Base-by-base conservation (phyloP, 2,888 invertebrate species). In the Uloborus plumipes region DNA sequence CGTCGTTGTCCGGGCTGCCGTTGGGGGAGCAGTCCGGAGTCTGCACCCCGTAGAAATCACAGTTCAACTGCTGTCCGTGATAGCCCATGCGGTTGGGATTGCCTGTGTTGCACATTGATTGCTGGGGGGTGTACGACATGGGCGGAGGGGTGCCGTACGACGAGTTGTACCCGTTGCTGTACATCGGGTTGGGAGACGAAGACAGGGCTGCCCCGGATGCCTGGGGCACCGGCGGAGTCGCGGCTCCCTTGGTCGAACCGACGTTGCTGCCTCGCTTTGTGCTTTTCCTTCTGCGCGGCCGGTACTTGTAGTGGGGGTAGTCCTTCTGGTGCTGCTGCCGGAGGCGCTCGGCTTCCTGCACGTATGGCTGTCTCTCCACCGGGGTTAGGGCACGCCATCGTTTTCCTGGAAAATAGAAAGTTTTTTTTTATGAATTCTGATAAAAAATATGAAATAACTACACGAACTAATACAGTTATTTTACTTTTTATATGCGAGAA, bases 301-400 rank as follows among this genome's bases (percentile, higher is more conserved):
- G 91, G 91, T 98, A 98, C 90, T 98, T 98, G 91, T 98, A 98
- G 91, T 98, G 96, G 39, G 98, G 98, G 89, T 98, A 96, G 89
- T 97, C 97, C 86, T 97, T 96, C 96, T 98, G 97, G 91, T 98
- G 98, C 88, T 96, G 95, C 84, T 97, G 95, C 73, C 98, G 92
- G 59, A 98, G 92, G 71, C 96, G 92, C 90, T 98, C 98, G 2
- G 98, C 98, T 90, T 98, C 97, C 89, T 98, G 97, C n/a, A 98
- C 96, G 90, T 93, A 98, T n/a, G 97, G 97, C 87, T 97, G 92
- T 86, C 97, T 92, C 90, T 98, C 97, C 89, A 95, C 94, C 15
- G 96, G 95, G 84, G 95, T 95, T 88, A 98, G 91, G 67, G 95
- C 94, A 87, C 96, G 93, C 98, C 98, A 98, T 91, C 97, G 97